Base-by-base conservation (phyloP, 2,113 vertebrate species). In the Rhizomys pruinosus region DNA sequence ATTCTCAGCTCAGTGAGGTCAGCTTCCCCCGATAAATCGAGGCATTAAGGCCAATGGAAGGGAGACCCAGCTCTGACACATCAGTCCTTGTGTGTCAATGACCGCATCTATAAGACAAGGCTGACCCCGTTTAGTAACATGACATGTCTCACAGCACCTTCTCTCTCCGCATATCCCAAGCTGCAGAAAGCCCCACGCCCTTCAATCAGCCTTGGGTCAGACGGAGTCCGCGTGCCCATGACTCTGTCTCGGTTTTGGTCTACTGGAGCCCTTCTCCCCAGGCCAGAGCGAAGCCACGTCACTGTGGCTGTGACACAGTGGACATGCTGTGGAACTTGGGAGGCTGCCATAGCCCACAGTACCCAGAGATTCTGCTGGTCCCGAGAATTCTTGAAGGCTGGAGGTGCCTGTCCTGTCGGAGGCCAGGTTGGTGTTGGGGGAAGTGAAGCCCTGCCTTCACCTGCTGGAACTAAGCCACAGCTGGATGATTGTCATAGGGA, bases 401-500 rank as follows among this genome's bases (percentile, higher is more conserved):
- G 17, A 20, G 2, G 11, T n/a, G 6, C 6, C 47, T 5, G 6
- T 25, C 1, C 17, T 25, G 47, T 52, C 3, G 27, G 19, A 19
- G 3, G 10, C 16, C 1, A 27, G 37, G 23, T 32, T 23, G 16
- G 64, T 9, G 34, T 27, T 11, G 7, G 15, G 13, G 7, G 27
- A 66, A 5, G 29, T 5, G 1, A 57, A 69, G 5, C 13, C 7
- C 44, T 11, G 22, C 34, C 9, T 61, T 11, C 23, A 42, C 2
- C 22, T 22, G 52, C 37, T 16, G 1, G 42, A 2, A 25, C 79
- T 2, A n/a, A 61, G 25, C 13, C 16, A 4, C 10, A 52, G 47
- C 19, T 17, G 10, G 12, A 39, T 0, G 8, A 0, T 7, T 19
- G 39, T 2, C 47, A 10, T 2, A 19, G 23, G 23, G 34, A 81